phyloP scores from a whole-genome alignment of 2,797 vertebrate species.

The Notolabrus celidotus region DNA sequence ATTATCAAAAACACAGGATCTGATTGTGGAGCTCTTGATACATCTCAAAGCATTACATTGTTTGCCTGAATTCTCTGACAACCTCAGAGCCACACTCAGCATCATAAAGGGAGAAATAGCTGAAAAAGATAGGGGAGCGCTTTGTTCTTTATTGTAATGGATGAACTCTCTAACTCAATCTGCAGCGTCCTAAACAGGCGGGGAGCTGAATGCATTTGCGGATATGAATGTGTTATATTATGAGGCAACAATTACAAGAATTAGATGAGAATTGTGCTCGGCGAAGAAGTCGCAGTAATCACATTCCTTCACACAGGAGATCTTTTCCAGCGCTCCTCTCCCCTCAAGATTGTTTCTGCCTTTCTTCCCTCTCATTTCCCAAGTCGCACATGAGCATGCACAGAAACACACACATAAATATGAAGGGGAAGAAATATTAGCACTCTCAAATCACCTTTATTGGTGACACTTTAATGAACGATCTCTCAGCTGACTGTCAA shows the following conservation, averaged over 20 bases:
- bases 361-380: slow-evolving; percentile 43
- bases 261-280: slow-evolving; percentile 68
- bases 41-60: slow-evolving; percentile 72
- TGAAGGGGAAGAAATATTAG: slow-evolving; percentile 13
- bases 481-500: slow-evolving; percentile 6
- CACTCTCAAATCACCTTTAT: slow-evolving; percentile 1
- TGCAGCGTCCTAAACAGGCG: slow-evolving; percentile 43
- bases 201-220: slow-evolving; percentile 54
- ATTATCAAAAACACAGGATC: slow-evolving; percentile 65
- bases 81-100: slow-evolving; percentile 65
- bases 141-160: slow-evolving; percentile 75
- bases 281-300: slow-evolving; percentile 41
- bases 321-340: slow-evolving; percentile 19
- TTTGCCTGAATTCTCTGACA: slow-evolving; percentile 63
- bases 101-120: slow-evolving; percentile 65
- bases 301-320: slow-evolving; percentile 59
- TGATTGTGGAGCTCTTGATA: slow-evolving; percentile 64
- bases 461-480: slow-evolving; percentile 10
- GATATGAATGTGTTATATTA: slow-evolving; percentile 71
- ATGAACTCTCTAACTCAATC: slow-evolving; percentile 72
- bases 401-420: slow-evolving; percentile 17
- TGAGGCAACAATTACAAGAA: slow-evolving; percentile 81
- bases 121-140: slow-evolving; percentile 67
- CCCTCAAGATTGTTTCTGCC: slow-evolving; percentile 17
- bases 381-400: slow-evolving; percentile 33